phyloP scores from a whole-genome alignment of 64 coral and sea anemone genomes.

The Montipora capricornis region DNA sequence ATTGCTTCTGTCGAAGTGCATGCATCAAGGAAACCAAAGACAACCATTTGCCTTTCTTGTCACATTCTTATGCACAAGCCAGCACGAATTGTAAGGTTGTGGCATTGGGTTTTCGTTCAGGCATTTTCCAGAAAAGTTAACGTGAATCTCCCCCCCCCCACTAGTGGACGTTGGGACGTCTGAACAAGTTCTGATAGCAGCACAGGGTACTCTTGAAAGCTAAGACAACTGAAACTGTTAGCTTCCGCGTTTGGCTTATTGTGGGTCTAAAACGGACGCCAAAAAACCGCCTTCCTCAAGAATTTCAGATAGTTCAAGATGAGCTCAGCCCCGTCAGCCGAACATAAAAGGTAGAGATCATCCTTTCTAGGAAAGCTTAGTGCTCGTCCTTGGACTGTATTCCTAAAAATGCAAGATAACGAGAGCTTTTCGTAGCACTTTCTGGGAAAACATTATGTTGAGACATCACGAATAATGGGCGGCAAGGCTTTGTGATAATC shows the following conservation, averaged over 20 bases:
- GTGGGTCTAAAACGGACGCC: no score
- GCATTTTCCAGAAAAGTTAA: slow-evolving; percentile 46
- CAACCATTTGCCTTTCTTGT: not conserved
- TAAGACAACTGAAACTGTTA: no score
- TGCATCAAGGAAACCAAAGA: slow-evolving; percentile 45
- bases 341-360: no score
- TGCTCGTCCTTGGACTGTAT: slow-evolving; percentile 1
- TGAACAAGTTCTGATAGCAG: slow-evolving; percentile 36
- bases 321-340: no score
- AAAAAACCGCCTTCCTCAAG: no score
- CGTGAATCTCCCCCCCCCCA: no score
- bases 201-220: no score
- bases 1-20: slow-evolving; percentile 14
- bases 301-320: no score
- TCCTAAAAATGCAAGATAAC: slow-evolving; percentile 5
- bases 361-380: no score
- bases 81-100: slow-evolving; percentile 19
- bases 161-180: not conserved
- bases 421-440: slow-evolving; percentile 24
- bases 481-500: not conserved
- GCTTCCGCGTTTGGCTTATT: no score
- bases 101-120: slow-evolving; percentile 7
- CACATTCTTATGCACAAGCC: slow-evolving; percentile 46
- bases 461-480: not conserved
- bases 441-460: slow-evolving; percentile 6